phyloP scores from a whole-genome alignment of 2,113 vertebrate genomes.

The Ascaphus truei region DNA sequence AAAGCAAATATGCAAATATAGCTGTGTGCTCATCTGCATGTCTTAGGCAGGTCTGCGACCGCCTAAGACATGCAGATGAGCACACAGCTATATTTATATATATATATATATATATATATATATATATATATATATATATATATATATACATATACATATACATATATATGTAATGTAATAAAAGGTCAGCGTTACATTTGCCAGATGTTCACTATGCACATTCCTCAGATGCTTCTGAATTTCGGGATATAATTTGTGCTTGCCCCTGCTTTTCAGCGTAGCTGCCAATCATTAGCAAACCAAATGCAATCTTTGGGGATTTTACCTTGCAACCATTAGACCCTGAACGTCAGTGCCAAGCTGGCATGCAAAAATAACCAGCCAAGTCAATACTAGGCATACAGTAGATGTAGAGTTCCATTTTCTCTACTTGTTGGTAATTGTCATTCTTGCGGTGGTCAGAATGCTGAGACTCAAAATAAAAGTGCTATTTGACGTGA shows the following conservation, averaged over 20 bases:
- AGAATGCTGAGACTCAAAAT: background rate
- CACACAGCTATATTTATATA: no score
- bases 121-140: no score
- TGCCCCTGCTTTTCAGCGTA: slow-evolving; percentile 7
- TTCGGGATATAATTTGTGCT: slow-evolving; percentile 29
- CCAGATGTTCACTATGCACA: slow-evolving; percentile 23
- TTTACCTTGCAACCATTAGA: slow-evolving; percentile 18
- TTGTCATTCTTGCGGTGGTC: background rate
- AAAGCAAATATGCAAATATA: no score
- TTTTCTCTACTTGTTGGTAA: background rate
- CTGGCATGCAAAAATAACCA: background rate
- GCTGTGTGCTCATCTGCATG: no score
- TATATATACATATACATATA: no score
- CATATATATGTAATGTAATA: slow-evolving; percentile 19
- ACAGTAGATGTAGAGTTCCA: background rate
- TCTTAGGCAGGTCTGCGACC: no score
- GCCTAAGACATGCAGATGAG: no score
- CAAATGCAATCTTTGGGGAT: background rate
- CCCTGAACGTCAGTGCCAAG: background rate
- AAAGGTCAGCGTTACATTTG: slow-evolving; percentile 30
- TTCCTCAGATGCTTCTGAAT: slow-evolving; percentile 17
- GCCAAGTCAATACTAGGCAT: background rate
- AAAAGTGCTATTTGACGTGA: background rate
- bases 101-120: no score
- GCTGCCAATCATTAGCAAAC: slow-evolving; percentile 28